These are phyloP conservation scores for Physella acuta DNA, from an alignment of 1,140 invertebrate genomes.

Conservation along the genomic window DNA sequence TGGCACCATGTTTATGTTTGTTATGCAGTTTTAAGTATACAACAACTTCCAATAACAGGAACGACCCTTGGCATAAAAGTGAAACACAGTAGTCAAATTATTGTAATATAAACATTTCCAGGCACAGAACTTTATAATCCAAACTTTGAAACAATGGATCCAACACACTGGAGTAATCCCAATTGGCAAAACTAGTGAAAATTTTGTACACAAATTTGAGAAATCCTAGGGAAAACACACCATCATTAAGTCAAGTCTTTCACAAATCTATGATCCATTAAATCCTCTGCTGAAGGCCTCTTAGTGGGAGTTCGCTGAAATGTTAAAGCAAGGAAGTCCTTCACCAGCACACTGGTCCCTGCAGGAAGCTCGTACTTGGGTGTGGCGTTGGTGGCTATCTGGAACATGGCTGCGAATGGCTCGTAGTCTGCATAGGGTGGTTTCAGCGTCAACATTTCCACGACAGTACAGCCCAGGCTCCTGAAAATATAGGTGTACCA, in stretches of 20 bases:
- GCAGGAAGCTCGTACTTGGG: constrained; percentile 53
- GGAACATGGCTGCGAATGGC: constrained; percentile 59
- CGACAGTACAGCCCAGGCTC: constrained; percentile 59
- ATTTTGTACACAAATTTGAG: background rate
- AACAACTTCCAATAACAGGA: too few species aligned
- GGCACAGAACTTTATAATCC: too few species aligned
- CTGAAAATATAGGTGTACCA: constrained; percentile 42
- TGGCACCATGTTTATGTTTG: too few species aligned
- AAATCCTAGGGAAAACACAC: constrained; percentile 3
- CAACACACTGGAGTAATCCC: too few species aligned
- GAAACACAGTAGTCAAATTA: too few species aligned
- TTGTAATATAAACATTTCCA: too few species aligned
- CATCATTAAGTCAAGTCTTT: constrained; percentile 32
- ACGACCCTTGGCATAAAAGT: too few species aligned
- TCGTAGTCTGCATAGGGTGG: constrained; percentile 58
- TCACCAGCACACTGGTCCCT: constrained; percentile 34
- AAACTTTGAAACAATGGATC: too few species aligned
- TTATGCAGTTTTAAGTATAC: too few species aligned
- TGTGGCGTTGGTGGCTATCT: constrained; percentile 55
- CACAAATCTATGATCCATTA: constrained; percentile 50
- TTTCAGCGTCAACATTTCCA: constrained; percentile 57
- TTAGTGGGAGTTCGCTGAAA: constrained; percentile 46
- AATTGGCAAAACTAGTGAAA: too few species aligned
- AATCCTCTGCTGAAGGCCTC: constrained; percentile 51
- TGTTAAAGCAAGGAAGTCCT: constrained; percentile 49